Conservation (phyloP, 2,113 vertebrate species). For the Sphaerodactylus townsendi region DNA sequence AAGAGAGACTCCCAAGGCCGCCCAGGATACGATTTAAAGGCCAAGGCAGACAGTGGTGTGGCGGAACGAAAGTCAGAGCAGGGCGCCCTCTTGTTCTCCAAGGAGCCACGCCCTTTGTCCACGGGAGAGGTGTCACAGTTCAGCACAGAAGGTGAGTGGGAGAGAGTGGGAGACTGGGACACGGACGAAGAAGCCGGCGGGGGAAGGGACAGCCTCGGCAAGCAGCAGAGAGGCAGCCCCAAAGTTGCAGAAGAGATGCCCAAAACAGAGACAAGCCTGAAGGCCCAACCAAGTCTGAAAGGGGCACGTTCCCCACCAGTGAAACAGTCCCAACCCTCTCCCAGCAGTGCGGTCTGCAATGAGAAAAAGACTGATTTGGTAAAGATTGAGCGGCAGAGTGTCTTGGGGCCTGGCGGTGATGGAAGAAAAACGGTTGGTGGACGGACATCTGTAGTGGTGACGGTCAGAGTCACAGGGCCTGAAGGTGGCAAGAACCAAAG, state of each 20-base stretch:
- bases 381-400: too few relatives aligned
- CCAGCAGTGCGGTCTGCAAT: too few relatives aligned
- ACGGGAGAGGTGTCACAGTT: neutral
- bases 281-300: too few relatives aligned
- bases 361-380: neutral
- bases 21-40: neutral
- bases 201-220: neutral
- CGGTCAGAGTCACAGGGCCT: too few relatives aligned
- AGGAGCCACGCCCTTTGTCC: neutral
- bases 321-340: neutral
- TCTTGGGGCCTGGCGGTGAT: too few relatives aligned
- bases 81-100: neutral
- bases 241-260: neutral
- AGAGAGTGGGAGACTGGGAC: neutral
- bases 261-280: neutral
- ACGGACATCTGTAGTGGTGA: neutral
- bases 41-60: neutral
- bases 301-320: neutral
- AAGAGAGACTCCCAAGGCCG: neutral
- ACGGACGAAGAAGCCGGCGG: accelerated
- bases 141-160: neutral
- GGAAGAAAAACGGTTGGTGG: neutral
- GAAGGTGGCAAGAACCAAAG: too few relatives aligned
- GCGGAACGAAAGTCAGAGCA: neutral
- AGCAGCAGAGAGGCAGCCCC: neutral